Evolutionary conservation across 2,888 invertebrate species (phyloP), one percentile per base, ranked within the genome.

Genomic region (Ethmia dodecea): DNA sequence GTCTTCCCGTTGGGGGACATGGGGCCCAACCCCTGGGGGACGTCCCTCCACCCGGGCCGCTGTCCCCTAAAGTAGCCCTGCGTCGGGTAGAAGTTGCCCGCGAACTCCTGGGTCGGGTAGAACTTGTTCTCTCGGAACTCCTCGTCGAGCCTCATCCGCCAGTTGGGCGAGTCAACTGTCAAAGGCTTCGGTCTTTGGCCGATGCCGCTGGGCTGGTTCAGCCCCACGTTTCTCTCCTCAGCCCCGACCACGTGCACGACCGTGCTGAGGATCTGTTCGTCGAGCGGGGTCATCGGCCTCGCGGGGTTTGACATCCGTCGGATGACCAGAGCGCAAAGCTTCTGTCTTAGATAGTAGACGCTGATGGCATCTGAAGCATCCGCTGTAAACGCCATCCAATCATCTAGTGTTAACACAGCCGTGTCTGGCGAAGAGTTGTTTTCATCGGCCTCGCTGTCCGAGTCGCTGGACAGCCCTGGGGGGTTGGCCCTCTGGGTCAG

Each of bases 151-250:
- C 77, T 49, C 47, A 63, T 61, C 0, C 83, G 58, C 79, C 84
- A 83, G 42, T 63, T 71, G 0, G 88, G 87, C 13, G 88, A 87
- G 49, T 90, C 90, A 1, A 88, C 72, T 0, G 88, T 84, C n/a
- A 91, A 72, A 2, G 92, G 92, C 49, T 90, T 89, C 0, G 94
- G 94, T 32, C 93, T 81, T 63, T 92, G 92, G 0, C 94, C 94
- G 38, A 94, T 91, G 0, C 93, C 93, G 4, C 87, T 75, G 0
- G 94, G 94, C 55, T 93, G 92, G 35, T 87, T 89, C 3, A 94
- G 69, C 0, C 92, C 91, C 6, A 90, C 86, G 5, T 89, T 88
- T 45, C 89, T 88, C 57, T 95, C 95, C 58, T 94, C 94, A 0
- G 89, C 88, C 5, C 89, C 90, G 28, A 95, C 69, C 0, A 94